A percentile compares a stretch with the other conserved stretches of the same genome.
Evolutionary conservation across 2,797 vertebrate genomes (phyloP).

Genomic region (Bucorvus abyssinicus): DNA sequence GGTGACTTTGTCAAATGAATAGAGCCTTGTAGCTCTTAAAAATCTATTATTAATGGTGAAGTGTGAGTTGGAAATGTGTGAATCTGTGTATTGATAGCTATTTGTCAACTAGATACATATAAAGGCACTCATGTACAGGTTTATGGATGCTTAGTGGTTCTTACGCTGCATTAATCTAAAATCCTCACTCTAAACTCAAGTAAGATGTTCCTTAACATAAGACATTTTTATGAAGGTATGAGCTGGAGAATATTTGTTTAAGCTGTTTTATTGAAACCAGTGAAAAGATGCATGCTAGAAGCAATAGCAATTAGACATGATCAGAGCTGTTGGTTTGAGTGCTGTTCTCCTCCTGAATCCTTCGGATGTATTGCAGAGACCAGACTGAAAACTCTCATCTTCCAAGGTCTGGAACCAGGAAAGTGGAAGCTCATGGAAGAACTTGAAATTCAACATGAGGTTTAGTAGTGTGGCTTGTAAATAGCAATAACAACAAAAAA

Average conservation of each 20-base stretch:
- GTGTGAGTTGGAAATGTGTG: neutral
- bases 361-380: neutral
- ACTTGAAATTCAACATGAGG: neutral
- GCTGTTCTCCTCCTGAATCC: neutral
- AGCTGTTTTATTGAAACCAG: neutral
- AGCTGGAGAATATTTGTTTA: neutral
- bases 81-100: rapidly evolving
- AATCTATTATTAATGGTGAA: neutral
- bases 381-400: neutral
- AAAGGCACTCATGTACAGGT: neutral
- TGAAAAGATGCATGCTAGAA: neutral
- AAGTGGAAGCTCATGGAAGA: neutral
- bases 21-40: neutral
- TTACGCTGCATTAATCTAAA: neutral
- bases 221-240: neutral
- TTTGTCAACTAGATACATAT: neutral
- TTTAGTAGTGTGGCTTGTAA: neutral
- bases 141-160: neutral
- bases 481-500: neutral
- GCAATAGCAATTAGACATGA: neutral
- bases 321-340: neutral
- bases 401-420: neutral
- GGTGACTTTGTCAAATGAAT: neutral
- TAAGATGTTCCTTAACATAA: neutral
- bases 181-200: neutral